phyloP scores from a whole-genome alignment of 2,888 invertebrate species.

The Drosophila borealis region DNA sequence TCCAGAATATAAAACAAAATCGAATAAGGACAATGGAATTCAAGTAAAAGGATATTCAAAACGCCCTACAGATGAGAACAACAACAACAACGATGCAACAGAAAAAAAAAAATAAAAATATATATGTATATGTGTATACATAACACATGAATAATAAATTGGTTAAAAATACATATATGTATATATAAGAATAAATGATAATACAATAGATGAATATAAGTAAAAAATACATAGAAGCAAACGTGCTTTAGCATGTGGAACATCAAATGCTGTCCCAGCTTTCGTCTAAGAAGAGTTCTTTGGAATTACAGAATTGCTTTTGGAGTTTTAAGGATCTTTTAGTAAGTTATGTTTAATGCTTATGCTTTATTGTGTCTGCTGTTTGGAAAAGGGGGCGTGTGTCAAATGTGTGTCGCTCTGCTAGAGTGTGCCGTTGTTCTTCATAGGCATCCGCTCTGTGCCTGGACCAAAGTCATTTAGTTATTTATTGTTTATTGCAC shows the following conservation, averaged over 20 bases:
- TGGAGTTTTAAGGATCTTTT: constrained; percentile 28
- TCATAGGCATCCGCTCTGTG: constrained; percentile 8
- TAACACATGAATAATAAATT: constrained; percentile 1
- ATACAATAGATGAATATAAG: constrained; percentile 36
- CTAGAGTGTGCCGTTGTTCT: constrained; percentile 40
- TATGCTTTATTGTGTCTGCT: constrained; percentile 6
- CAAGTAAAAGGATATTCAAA: constrained; percentile 10
- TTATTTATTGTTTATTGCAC: constrained; percentile 75
- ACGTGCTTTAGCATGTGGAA: constrained; percentile 7
- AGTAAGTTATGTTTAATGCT: constrained; percentile 19
- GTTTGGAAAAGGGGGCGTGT: constrained; percentile 2
- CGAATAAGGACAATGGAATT: constrained; percentile 18
- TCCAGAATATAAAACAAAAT: constrained; percentile 12
- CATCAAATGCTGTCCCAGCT: neutral
- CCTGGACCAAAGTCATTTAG: constrained; percentile 9
- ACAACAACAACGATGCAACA: constrained; percentile 32
- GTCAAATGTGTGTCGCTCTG: neutral
- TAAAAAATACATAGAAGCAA: constrained; percentile 35
- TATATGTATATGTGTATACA: too few relatives aligned
- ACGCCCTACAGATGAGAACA: constrained; percentile 19
- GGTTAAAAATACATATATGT: constrained; percentile 11
- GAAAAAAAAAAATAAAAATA: constrained; percentile 8
- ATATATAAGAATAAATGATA: constrained; percentile 31
- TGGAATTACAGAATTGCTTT: constrained; percentile 62
- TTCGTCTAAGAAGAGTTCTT: constrained; percentile 48